Percentiles rank a stretch among this genome's conserved stretches.
phyloP scores from a whole-genome alignment of 2,113 vertebrate genomes.

The Aix galericulata region DNA sequence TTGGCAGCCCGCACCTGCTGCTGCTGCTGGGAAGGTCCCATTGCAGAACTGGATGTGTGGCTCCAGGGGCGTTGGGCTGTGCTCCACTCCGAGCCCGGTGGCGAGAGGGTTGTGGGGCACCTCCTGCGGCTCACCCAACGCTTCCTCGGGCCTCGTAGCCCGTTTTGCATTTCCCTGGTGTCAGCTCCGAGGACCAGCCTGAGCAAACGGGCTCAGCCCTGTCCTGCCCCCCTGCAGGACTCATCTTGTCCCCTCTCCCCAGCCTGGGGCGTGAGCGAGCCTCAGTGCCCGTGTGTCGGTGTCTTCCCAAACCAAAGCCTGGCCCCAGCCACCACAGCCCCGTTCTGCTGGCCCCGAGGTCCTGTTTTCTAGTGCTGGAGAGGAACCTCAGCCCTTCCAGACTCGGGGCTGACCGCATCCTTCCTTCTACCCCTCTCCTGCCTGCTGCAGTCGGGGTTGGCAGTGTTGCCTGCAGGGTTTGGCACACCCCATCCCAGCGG shows the following conservation, averaged over 20 bases:
- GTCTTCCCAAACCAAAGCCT: not conserved
- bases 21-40: not conserved
- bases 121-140: not conserved
- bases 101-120: not conserved
- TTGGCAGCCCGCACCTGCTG: not conserved
- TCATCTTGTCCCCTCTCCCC: not conserved
- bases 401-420: accelerated
- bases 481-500: accelerated
- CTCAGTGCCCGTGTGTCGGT: not conserved
- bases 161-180: not conserved
- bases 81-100: not conserved
- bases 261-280: not conserved
- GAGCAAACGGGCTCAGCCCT: not conserved
- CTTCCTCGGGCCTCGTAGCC: not conserved
- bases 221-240: not conserved
- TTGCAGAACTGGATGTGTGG: not conserved
- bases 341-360: not conserved
- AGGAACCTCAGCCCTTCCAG: not conserved
- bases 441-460: not conserved
- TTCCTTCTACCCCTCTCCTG: not conserved
- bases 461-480: accelerated
- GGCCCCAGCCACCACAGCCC: not conserved
- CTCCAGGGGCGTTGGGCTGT: not conserved
- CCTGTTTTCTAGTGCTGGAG: not conserved
- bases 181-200: not conserved